phyloP scores from a whole-genome alignment of 30 jellyfish, hydroid and myxozoan species.

The Mastigias papua region DNA sequence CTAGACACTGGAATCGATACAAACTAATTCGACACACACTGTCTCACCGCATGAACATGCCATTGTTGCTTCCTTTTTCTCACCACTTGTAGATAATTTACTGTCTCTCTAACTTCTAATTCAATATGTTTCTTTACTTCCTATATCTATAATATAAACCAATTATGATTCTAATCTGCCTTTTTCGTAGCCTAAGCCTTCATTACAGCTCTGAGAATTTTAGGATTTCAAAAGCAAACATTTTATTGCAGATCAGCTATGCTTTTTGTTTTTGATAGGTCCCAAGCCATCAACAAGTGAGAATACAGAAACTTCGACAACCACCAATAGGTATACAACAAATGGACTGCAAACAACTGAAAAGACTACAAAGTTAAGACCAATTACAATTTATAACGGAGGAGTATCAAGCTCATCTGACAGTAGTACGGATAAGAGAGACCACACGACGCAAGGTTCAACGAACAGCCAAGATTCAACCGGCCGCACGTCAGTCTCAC shows the following conservation, averaged over 20 bases:
- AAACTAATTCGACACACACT: too few relatives aligned
- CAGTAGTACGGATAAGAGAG: background rate
- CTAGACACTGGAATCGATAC: too few relatives aligned
- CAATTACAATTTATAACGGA: constrained; percentile 44
- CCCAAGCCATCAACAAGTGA: constrained; percentile 39
- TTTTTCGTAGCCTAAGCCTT: too few relatives aligned
- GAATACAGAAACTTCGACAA: constrained; percentile 10
- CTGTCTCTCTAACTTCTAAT: too few relatives aligned
- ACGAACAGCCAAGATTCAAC: constrained; percentile 20
- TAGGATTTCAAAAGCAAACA: background rate
- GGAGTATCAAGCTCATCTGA: constrained; percentile 12
- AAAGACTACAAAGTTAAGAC: constrained; percentile 39
- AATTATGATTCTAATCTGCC: too few relatives aligned
- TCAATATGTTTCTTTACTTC: too few relatives aligned
- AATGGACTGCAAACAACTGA: constrained; percentile 48
- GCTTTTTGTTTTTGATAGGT: background rate
- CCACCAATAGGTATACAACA: constrained; percentile 37
- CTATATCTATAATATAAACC: too few relatives aligned
- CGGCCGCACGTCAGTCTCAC: background rate
- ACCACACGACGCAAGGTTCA: constrained; percentile 40
- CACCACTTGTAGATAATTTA: too few relatives aligned
- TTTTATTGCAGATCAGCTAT: background rate
- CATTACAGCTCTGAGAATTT: too few relatives aligned
- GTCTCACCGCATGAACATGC: too few relatives aligned
- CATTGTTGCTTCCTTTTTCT: too few relatives aligned